Evolutionary conservation across 2,113 vertebrate species (phyloP).

Genomic region (Hemiprocne comata): DNA sequence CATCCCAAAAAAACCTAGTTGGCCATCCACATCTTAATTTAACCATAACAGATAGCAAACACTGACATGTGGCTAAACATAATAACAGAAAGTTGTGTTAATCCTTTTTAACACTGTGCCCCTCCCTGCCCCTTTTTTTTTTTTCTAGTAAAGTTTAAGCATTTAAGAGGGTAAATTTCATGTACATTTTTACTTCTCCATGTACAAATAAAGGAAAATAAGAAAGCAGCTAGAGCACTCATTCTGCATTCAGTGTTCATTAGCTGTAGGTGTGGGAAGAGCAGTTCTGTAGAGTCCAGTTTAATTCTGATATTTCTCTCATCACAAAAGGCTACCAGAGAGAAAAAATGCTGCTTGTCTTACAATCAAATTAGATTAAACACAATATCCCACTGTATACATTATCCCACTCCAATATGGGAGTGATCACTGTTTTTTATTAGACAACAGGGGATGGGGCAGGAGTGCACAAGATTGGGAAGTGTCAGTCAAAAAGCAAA

Average conservation of each 20-base stretch:
- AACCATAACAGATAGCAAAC: neutral
- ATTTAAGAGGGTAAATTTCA: neutral
- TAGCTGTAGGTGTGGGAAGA: neutral
- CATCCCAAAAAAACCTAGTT: neutral
- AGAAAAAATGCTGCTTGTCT: neutral
- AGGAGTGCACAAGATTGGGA: neutral
- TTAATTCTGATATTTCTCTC: neutral
- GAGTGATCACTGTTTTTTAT: neutral
- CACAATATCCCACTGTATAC: neutral
- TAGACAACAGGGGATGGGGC: neutral
- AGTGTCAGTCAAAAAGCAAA: neutral
- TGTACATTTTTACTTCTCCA: neutral
- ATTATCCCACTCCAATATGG: neutral
- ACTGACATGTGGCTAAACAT: neutral
- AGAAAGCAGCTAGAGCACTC: neutral
- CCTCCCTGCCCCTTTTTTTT: fast-evolving
- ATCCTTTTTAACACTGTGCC: neutral
- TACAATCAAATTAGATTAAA: neutral
- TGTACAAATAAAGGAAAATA: neutral
- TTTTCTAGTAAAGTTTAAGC: neutral
- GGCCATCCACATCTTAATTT: neutral
- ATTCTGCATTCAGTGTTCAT: neutral
- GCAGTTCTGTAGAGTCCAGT: neutral
- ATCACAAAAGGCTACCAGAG: neutral
- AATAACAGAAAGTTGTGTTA: neutral